Percentiles rank a stretch among this genome's conserved stretches.
Evolutionary conservation across 2,113 vertebrate genomes (phyloP).

Genomic region (Corythaeola cristata): DNA sequence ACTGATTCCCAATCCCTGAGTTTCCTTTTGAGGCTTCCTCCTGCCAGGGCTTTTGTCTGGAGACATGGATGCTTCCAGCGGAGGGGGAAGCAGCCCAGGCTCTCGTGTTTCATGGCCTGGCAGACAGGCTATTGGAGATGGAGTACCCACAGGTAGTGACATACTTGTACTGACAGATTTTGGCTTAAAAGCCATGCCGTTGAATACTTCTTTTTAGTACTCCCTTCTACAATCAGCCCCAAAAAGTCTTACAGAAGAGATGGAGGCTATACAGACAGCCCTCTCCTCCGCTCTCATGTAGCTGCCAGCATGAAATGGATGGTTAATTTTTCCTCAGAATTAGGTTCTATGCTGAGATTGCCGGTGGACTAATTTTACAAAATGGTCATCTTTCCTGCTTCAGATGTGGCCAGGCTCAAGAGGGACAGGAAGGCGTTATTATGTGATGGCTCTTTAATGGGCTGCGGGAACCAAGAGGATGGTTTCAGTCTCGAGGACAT

Average conservation of each 20-base stretch:
- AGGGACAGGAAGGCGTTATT: background rate
- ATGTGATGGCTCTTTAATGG: background rate
- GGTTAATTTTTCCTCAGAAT: constrained; percentile 2
- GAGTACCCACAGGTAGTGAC: background rate
- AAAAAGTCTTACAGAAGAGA: background rate
- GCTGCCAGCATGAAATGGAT: background rate
- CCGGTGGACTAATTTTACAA: background rate
- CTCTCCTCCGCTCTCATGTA: background rate
- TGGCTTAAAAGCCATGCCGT: background rate
- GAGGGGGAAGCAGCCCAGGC: background rate
- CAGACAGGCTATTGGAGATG: background rate
- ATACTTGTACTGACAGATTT: background rate
- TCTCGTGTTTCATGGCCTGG: rapidly evolving
- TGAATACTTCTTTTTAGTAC: background rate
- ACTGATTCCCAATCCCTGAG: background rate
- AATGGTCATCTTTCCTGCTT: background rate
- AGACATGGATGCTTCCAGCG: background rate
- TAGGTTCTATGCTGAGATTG: background rate
- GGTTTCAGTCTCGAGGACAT: background rate
- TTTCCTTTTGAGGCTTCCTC: background rate
- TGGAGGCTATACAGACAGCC: background rate
- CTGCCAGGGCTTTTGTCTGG: background rate
- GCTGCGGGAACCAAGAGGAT: background rate
- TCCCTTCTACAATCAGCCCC: background rate
- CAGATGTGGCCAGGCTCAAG: background rate